These are phyloP conservation scores for Camptogramma bilineatum DNA, from an alignment of 2,888 invertebrate genomes.

Conservation along the genomic window DNA sequence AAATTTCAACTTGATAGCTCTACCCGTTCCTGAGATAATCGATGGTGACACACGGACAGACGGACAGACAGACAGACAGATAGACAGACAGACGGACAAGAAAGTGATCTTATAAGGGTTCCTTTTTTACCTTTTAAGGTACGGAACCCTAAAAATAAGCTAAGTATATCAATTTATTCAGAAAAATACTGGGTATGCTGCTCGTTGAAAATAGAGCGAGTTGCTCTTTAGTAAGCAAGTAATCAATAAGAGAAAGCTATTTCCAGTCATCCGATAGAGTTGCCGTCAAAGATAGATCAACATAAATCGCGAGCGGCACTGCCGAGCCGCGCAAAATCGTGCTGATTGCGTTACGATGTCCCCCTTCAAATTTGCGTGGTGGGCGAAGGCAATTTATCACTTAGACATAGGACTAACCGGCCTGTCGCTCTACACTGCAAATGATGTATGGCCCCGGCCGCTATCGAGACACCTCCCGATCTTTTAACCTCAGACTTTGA, in stretches of 20 bases:
- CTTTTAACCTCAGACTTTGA: slow-evolving; percentile 58
- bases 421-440: slow-evolving; percentile 62
- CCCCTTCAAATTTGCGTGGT: slow-evolving; percentile 82
- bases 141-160: too few species aligned
- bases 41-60: too few species aligned
- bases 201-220: neutral
- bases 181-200: neutral
- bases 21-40: too few species aligned
- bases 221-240: slow-evolving; percentile 21
- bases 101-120: too few species aligned
- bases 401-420: slow-evolving; percentile 79
- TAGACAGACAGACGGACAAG: too few species aligned
- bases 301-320: slow-evolving; percentile 71
- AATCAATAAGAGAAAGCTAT: slow-evolving; percentile 23
- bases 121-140: too few species aligned
- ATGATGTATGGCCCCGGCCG: slow-evolving; percentile 67
- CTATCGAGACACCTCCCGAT: slow-evolving; percentile 55
- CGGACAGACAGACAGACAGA: too few species aligned
- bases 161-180: too few species aligned
- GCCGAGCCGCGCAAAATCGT: slow-evolving; percentile 73
- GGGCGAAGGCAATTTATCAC: slow-evolving; percentile 81
- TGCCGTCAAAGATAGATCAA: slow-evolving; percentile 52
- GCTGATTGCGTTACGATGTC: slow-evolving; percentile 77
- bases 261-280: slow-evolving; percentile 38
- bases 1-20: too few species aligned